Evolutionary conservation across 2,888 invertebrate genomes (phyloP), one percentile per base, ranked within the genome.

Genomic region (Megamerina dolium): DNA sequence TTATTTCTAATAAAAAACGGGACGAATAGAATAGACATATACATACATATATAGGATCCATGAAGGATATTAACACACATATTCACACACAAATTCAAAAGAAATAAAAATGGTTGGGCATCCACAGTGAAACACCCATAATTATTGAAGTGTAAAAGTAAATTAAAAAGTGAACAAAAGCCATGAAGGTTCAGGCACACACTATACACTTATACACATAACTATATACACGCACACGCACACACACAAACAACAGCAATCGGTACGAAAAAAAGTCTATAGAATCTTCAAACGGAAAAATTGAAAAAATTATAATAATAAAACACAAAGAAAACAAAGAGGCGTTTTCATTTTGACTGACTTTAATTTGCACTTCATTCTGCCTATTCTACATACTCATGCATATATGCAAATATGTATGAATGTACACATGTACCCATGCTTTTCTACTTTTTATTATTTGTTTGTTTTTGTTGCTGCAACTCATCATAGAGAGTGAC

Each of bases 61-160:
- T n/a, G n/a, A n/a, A n/a, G n/a, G n/a, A n/a, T n/a, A n/a, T n/a
- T n/a, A n/a, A n/a, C n/a, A n/a, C n/a, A n/a, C n/a, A n/a, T n/a
- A n/a, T n/a, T n/a, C n/a, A n/a, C n/a, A n/a, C n/a, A n/a, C n/a
- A n/a, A n/a, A n/a, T n/a, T n/a, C n/a, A n/a, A n/a, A n/a, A n/a
- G n/a, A n/a, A n/a, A n/a, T n/a, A n/a, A n/a, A n/a, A n/a, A n/a
- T n/a, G n/a, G n/a, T n/a, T n/a, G n/a, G n/a, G n/a, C n/a, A n/a
- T n/a, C n/a, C n/a, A n/a, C n/a, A n/a, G n/a, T n/a, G n/a, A n/a
- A 29, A 27, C 35, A 36, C 26, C 34, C 48, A 45, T 39, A 48
- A 45, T 45, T 48, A 48, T 45, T 48, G 42, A 36, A 48, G 43
- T 34, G 43, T 40, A 45, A 48, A 48, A 48, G 43, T 48, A 40